Conservation (phyloP, 2,797 vertebrate genomes). For the Sphaeramia orbicularis region DNA sequence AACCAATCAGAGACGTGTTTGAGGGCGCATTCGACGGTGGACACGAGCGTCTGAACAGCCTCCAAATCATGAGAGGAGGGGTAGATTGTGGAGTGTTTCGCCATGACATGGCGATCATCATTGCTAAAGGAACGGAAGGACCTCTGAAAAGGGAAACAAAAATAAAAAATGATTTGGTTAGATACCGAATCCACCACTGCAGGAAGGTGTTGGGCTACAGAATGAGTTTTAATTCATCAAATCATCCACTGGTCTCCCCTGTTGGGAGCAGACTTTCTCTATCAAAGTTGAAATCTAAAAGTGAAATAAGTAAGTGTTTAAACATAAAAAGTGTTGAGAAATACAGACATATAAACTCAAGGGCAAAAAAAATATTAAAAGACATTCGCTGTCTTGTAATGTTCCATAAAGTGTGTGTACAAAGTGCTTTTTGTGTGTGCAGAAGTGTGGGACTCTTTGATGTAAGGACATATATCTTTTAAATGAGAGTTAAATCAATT, state of each 20-base stretch:
- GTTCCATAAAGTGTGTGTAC: not conserved
- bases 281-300: not conserved
- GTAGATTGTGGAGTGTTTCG: conserved; percentile 98
- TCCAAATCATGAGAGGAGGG: conserved; percentile 97
- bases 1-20: conserved; percentile 98
- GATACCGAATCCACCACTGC: not conserved
- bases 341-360: not conserved
- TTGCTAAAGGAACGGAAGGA: conserved; percentile 98
- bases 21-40: conserved; percentile 96
- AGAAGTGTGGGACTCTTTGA: conserved; percentile 6
- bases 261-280: conserved; percentile 6
- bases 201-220: conserved; percentile 29
- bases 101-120: conserved; percentile 99
- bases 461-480: conserved; percentile 29
- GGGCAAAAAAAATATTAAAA: conserved; percentile 1
- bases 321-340: too few relatives aligned
- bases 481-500: conserved; percentile 49
- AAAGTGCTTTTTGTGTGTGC: conserved; percentile 12
- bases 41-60: conserved; percentile 97
- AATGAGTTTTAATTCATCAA: conserved; percentile 71
- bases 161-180: not conserved
- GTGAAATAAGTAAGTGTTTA: too few relatives aligned
- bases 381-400: not conserved
- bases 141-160: conserved; percentile 86
- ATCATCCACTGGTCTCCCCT: conserved; percentile 20